These are phyloP conservation scores for Sebastes ruberrimus DNA, from an alignment of 2,797 vertebrate species.

Conservation along the genomic window DNA sequence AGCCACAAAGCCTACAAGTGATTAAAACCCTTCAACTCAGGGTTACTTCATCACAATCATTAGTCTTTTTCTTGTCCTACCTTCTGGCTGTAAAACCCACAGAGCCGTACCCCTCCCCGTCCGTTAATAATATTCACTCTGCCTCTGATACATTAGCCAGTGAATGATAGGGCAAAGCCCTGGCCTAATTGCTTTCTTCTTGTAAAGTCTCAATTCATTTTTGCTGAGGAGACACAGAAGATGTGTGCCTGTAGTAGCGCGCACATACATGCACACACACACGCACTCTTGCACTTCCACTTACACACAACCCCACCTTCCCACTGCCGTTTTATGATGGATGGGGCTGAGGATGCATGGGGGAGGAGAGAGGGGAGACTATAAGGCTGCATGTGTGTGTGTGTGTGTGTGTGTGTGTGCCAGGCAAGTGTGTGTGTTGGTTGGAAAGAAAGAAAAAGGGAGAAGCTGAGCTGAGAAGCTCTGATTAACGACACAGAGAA, in stretches of 20 bases:
- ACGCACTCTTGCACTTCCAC: conserved; percentile 54
- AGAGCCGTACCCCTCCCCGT: conserved; percentile 59
- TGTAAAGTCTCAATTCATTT: conserved; percentile 83
- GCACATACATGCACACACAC: conserved; percentile 52
- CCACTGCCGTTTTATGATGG: conserved; percentile 89
- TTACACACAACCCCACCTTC: conserved; percentile 73
- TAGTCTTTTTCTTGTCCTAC: conserved; percentile 74
- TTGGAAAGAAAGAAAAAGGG: conserved; percentile 66
- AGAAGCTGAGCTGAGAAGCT: conserved; percentile 78
- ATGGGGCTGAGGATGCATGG: conserved; percentile 86
- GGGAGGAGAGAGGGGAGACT: conserved; percentile 48
- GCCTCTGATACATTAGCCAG: conserved; percentile 85
- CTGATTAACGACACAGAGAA: conserved; percentile 83
- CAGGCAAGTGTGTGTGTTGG: conserved; percentile 44
- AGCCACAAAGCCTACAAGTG: conserved; percentile 78
- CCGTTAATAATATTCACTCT: conserved; percentile 82
- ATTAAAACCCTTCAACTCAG: conserved; percentile 79
- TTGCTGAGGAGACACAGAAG: conserved; percentile 78
- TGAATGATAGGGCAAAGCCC: conserved; percentile 88
- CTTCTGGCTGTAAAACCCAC: conserved; percentile 74
- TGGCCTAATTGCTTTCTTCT: conserved; percentile 84
- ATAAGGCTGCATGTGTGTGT: conserved; percentile 34
- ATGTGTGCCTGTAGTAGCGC: conserved; percentile 52
- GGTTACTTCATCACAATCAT: conserved; percentile 78
- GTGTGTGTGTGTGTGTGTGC: conserved; percentile 19